Base-by-base conservation (phyloP, 2,113 vertebrate genomes). In the Epinephelus fuscoguttatus region DNA sequence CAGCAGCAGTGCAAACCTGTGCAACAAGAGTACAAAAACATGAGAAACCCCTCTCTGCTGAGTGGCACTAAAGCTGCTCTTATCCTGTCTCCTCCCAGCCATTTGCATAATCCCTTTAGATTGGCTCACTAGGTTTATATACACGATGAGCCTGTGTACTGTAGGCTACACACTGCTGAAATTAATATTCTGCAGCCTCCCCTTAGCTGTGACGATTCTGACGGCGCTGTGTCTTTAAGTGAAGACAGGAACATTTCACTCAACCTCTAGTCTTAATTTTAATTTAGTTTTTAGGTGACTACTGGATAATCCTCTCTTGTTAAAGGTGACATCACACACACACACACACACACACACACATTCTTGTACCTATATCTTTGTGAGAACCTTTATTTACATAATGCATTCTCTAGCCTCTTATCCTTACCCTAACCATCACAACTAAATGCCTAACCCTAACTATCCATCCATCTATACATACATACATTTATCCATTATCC, bases 61-160 rank as follows among this genome's bases (percentile, higher is more conserved):
- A 89, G 70, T 57, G 63, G 59, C 59, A 63, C 17, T 70, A 77
- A 81, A 84, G 27, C 77, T 1, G 27, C 49, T 60, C 52, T 50
- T 14, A 66, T 67, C 49, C 68, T 14, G 21, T 45, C 70, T 84
- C 69, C 72, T 74, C 33, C 60, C 63, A 47, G 56, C 17, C 21
- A 56, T 84, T 82, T 75, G 56, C 74, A 84, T 78, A 47, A 85
- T 56, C 82, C 66, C 13, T 83, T 78, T 47, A 55, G 37, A 63
- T 27, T 53, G 40, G 45, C 56, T 88, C 25, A 86, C 61, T 47
- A 37, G 57, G 74, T 82, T 80, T 82, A 74, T 85, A 61, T 80
- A 75, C 33, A 73, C 81, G 64, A 57, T 45, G 47, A 55, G 18
- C 14, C 18, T 19, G 4, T 59, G 49, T 17, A n/a, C 37, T 30